Evolutionary conservation across 2,797 vertebrate species (phyloP).

Genomic region (Urocyon cinereoargenteus): DNA sequence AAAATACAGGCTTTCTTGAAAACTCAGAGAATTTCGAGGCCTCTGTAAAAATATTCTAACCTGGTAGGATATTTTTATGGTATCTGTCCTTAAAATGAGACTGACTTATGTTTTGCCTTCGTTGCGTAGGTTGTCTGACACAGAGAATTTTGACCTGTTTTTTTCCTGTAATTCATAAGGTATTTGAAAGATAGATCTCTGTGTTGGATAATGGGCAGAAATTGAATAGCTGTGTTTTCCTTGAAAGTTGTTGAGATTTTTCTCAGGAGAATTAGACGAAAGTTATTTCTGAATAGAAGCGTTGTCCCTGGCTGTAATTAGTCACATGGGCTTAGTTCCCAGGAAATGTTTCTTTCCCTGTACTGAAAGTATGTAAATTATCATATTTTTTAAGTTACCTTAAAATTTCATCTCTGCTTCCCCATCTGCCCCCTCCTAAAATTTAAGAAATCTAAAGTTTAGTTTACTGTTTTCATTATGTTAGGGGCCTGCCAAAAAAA

Average conservation of each 20-base stretch:
- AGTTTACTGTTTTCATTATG: slow-evolving; percentile 42
- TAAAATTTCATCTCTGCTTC: slow-evolving; percentile 53
- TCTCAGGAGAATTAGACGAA: slow-evolving; percentile 73
- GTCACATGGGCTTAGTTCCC: slow-evolving; percentile 76
- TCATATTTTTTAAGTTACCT: slow-evolving; percentile 63
- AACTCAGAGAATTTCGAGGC: slow-evolving; percentile 51
- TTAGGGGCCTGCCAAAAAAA: background rate
- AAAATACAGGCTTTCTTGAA: slow-evolving; percentile 68
- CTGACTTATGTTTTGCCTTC: background rate
- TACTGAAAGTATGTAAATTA: slow-evolving; percentile 63
- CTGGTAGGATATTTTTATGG: slow-evolving; percentile 24
- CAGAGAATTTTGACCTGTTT: slow-evolving; percentile 48
- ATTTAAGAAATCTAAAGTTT: slow-evolving; percentile 54
- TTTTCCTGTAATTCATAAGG: slow-evolving; percentile 52
- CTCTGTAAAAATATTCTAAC: slow-evolving; percentile 48
- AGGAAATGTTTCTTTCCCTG: slow-evolving; percentile 71
- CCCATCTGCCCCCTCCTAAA: slow-evolving; percentile 43
- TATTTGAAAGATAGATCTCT: slow-evolving; percentile 45
- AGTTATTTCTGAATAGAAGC: slow-evolving; percentile 80
- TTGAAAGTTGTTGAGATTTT: slow-evolving; percentile 75
- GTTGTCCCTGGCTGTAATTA: slow-evolving; percentile 73
- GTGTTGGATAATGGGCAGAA: slow-evolving; percentile 70
- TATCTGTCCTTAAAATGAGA: slow-evolving; percentile 43
- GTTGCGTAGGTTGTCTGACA: slow-evolving; percentile 12
- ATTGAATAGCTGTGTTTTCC: slow-evolving; percentile 80